These are phyloP conservation scores for Megathymus violae DNA, from an alignment of 1,140 invertebrate species.

Conservation along the genomic window DNA sequence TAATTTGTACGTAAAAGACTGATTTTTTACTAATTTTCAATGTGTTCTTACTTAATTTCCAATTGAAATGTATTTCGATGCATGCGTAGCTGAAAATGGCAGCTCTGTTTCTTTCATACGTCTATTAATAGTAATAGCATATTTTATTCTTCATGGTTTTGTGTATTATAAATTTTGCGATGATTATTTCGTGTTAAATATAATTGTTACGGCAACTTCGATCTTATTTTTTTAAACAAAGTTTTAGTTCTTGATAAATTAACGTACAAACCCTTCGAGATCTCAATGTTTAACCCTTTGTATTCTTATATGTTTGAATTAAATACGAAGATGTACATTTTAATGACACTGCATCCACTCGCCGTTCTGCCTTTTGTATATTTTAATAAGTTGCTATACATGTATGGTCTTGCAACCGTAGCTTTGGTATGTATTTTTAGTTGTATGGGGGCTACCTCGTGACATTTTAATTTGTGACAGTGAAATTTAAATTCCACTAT, in stretches of 20 bases:
- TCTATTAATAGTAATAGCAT: too few relatives aligned
- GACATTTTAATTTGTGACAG: neutral
- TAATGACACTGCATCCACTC: slow-evolving; percentile 41
- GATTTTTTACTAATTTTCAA: slow-evolving; percentile 57
- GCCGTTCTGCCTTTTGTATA: slow-evolving; percentile 56
- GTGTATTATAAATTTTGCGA: too few relatives aligned
- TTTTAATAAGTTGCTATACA: slow-evolving; percentile 53
- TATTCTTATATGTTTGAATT: slow-evolving; percentile 1
- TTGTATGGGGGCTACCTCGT: slow-evolving; percentile 48
- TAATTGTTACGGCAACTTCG: too few relatives aligned
- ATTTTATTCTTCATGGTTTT: too few relatives aligned
- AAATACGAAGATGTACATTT: slow-evolving; percentile 29
- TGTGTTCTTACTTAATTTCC: slow-evolving; percentile 54
- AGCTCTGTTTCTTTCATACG: too few relatives aligned
- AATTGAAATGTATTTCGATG: slow-evolving; percentile 40
- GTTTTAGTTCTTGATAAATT: too few relatives aligned
- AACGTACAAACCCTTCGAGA: neutral
- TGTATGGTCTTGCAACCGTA: slow-evolving; percentile 36
- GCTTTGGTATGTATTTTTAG: slow-evolving; percentile 57
- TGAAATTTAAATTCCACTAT: too few relatives aligned
- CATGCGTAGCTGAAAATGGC: slow-evolving; percentile 28
- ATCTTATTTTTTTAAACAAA: slow-evolving; percentile 9
- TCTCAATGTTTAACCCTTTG: neutral
- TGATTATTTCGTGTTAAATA: too few relatives aligned
- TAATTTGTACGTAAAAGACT: slow-evolving; percentile 61